Base-by-base conservation (phyloP, 92 coral and sea anemone species). In the Montipora capitata region DNA sequence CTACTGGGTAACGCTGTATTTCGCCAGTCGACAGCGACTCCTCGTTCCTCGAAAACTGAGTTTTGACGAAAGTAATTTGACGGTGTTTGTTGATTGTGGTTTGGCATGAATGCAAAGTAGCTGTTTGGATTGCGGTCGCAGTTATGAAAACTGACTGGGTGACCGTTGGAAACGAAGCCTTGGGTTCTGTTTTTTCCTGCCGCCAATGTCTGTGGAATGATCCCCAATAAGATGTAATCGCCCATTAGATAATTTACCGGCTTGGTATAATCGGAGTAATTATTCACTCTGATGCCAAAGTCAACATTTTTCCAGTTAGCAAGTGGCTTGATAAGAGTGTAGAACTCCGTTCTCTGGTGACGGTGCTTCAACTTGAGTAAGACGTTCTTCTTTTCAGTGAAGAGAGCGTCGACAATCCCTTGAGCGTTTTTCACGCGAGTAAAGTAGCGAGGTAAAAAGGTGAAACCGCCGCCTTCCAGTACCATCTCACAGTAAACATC, bases 11-110 rank as follows among this genome's bases (percentile, higher is more conserved):
- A 35, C 3, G 87, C 94, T 61, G 71, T 63, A 12, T 18, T 10
- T 7, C 93, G 93, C 95, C 95, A 92, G 77, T 78, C 48, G 3
- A 89, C 90, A 12, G 91, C 93, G 18, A 92, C 91, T 11, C 95
- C 85, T 0, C 0, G 58, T 41, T 43, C 41, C 43, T 92, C 95
- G 61, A 72, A 92, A 7, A 78, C 39, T 10, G 56, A 62, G 62
- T 89, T 84, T 0, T 16, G 0, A 16, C 80, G 3, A 16, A 57
- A 91, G 66, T 87, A 81, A 7, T 2, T 7, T 13, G 76, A n/a
- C 3, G 62, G 75, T 11, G 66, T 38, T 77, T 67, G 71, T 35
- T 65, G 80, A 13, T 38, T 7, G 69, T 89, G 93, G 74, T 92
- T 92, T 5, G 95, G 95, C 74, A 89, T 64, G 68, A 92, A 92